A percentile compares a stretch with the other conserved stretches of the same genome.
Conservation (phyloP, 2,113 vertebrate genomes). For the Caloenas nicobarica region DNA sequence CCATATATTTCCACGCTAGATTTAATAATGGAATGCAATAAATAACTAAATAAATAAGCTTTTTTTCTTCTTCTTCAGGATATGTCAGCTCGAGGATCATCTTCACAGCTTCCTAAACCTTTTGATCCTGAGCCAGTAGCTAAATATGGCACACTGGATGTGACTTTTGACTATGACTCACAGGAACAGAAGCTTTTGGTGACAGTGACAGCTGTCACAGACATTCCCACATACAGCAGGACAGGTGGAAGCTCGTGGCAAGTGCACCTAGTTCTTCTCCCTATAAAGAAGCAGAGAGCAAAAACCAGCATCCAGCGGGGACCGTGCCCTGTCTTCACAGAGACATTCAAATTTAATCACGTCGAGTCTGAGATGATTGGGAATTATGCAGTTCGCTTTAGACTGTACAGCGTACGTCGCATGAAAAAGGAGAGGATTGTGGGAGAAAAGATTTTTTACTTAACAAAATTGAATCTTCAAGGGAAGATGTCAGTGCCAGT, state of each 20-base stretch:
- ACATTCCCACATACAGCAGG: slow-evolving; percentile 88
- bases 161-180: slow-evolving; percentile 93
- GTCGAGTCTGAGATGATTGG: slow-evolving; percentile 96
- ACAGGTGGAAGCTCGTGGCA: slow-evolving; percentile 94
- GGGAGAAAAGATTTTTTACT: slow-evolving; percentile 97
- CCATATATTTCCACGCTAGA: background rate
- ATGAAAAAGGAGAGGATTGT: slow-evolving; percentile 97
- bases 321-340: slow-evolving; percentile 91
- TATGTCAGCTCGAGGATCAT: slow-evolving; percentile 90
- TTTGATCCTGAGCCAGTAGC: slow-evolving; percentile 91
- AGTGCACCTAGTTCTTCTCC: slow-evolving; percentile 95
- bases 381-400: slow-evolving; percentile 94
- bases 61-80: slow-evolving; percentile 76
- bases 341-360: slow-evolving; percentile 94
- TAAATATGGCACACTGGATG: slow-evolving; percentile 94
- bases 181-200: slow-evolving; percentile 91
- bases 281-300: slow-evolving; percentile 94
- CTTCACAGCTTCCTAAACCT: slow-evolving; percentile 89
- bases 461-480: slow-evolving; percentile 98
- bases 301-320: slow-evolving; percentile 93
- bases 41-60: slow-evolving; percentile 50
- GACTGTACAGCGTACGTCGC: slow-evolving; percentile 91
- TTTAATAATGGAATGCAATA: slow-evolving; percentile 36
- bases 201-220: slow-evolving; percentile 93
- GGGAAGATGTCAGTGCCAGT: slow-evolving; percentile 95